Conservation (phyloP, 2,113 vertebrate species). For the Toxostoma redivivum region DNA sequence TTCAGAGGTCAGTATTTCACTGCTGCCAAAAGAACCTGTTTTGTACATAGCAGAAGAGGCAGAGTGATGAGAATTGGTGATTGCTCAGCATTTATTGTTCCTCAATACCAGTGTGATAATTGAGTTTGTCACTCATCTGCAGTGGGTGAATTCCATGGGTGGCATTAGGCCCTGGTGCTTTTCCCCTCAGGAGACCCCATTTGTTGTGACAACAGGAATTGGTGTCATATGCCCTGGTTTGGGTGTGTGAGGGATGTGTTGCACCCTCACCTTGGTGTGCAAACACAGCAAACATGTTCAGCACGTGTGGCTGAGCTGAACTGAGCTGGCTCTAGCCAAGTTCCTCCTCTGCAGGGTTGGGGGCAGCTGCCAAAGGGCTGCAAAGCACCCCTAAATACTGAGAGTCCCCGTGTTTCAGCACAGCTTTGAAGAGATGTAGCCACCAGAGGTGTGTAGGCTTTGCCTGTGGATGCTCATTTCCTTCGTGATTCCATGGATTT, state of each 20-base stretch:
- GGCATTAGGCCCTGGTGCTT: background rate
- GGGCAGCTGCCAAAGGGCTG: background rate
- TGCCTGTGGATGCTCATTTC: background rate
- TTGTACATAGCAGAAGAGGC: background rate
- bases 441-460: rapidly evolving
- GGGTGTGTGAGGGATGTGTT: background rate
- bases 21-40: background rate
- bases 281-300: background rate
- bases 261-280: background rate
- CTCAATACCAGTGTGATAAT: too few species aligned
- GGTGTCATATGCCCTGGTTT: rapidly evolving
- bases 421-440: rapidly evolving
- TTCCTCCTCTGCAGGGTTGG: background rate
- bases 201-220: rapidly evolving
- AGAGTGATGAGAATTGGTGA: background rate
- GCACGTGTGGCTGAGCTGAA: background rate
- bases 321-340: background rate
- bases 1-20: background rate
- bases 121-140: background rate
- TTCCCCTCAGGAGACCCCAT: rapidly evolving
- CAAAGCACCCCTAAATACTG: rapidly evolving
- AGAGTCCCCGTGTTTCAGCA: rapidly evolving
- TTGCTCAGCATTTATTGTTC: background rate
- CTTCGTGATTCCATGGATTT: rapidly evolving
- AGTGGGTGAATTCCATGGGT: too few species aligned